Evolutionary conservation across 2,797 vertebrate species (phyloP).

Genomic region (Tokudaia muenninki): DNA sequence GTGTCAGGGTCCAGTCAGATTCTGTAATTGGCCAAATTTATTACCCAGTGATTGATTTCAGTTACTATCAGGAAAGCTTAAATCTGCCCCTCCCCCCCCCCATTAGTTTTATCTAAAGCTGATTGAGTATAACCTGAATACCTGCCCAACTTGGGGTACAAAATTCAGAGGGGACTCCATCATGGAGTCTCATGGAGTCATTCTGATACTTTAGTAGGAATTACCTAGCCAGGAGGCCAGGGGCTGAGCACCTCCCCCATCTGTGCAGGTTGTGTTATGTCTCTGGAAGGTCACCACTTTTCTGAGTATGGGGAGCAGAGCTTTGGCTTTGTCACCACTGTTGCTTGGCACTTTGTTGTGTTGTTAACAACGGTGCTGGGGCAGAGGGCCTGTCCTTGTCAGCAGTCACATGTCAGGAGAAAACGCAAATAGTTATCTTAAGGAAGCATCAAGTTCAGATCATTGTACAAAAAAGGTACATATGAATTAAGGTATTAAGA

Average conservation of each 20-base stretch:
- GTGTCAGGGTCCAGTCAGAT: neutral
- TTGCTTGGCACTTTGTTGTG: neutral
- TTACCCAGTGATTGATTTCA: neutral
- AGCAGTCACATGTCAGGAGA: neutral
- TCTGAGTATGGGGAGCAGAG: neutral
- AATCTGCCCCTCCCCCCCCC: neutral
- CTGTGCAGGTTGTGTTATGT: neutral
- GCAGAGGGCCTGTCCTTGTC: no score
- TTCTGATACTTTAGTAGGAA: neutral
- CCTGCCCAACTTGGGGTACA: neutral
- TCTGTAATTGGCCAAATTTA: neutral
- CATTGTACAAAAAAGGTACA: neutral
- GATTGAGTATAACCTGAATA: neutral
- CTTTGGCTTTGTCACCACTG: no score
- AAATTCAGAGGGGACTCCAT: neutral
- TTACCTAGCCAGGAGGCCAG: neutral
- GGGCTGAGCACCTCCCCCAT: neutral
- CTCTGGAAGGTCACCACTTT: no score
- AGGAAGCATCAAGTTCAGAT: neutral
- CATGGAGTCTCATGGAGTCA: neutral
- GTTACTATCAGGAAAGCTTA: neutral
- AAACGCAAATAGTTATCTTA: neutral
- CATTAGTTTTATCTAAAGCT: neutral
- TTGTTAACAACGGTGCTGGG: neutral
- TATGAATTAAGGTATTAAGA: neutral